Evolutionary conservation across 2,888 invertebrate genomes (phyloP), one percentile per base, ranked within the genome.

Genomic region (Apotomis capreana): DNA sequence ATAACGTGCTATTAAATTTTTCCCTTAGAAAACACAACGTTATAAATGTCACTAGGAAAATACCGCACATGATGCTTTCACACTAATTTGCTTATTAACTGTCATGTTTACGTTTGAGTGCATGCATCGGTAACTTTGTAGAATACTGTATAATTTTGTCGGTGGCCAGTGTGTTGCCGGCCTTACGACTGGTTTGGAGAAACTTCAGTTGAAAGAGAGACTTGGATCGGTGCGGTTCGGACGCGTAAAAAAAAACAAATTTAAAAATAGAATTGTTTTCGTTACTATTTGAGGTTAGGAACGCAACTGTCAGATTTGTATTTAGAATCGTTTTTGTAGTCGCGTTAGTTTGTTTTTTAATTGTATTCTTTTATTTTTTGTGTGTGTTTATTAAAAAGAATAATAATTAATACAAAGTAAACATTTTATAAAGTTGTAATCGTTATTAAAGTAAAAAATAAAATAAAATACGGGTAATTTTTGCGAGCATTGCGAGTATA

Each of bases 171-270:
- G 74, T 73, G 73, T 51, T 70, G 62, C 69, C 76, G 70, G 79
- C 83, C 76, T 86, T 81, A 83, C 78, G 80, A 89, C 90, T 80
- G 84, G 90, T 89, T 89, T 85, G 82, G 83, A 86, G 88, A 89
- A 90, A 88, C 81, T 79, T 79, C 88, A 92, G 92, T 92, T 80
- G 76, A 78, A 78, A 67, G 59, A 76, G 67, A 76, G 54, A 73
- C 81, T 77, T 81, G 84, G 86, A 74, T 68, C 70, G 15, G n/a
- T n/a, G 10, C 67, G 67, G 46, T 44, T 44, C 12, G 58, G 1
- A 6, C 15, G 51, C 40, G 12, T 37, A 49, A 63, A 69, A 69
- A 69, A 71, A 51, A 75, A 78, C 78, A 76, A 70, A 73, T 72
- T 54, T 49, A 49, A 49, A 49, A 49, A 49, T 49, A 9, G 9